Evolutionary conservation across 1,140 invertebrate genomes (phyloP).

Genomic region (Macrobrachium rosenbergii): DNA sequence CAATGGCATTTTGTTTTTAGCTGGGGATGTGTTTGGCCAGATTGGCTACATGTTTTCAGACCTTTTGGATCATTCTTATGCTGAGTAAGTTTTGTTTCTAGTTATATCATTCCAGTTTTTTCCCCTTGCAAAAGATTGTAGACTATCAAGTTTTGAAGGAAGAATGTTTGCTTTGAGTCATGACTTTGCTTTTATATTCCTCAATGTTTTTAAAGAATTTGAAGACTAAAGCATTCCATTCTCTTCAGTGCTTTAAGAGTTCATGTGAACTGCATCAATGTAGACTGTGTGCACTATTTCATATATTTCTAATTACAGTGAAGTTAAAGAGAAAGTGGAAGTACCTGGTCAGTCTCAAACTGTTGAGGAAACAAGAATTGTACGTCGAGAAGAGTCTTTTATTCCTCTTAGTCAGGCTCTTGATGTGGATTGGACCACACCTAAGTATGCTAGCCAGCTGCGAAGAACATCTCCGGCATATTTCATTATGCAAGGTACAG

Average conservation of each 20-base stretch:
- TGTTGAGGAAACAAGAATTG: constrained; percentile 67
- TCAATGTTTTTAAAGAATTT: too few relatives aligned
- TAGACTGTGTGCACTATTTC: neutral
- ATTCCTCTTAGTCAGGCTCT: constrained; percentile 80
- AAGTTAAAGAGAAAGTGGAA: constrained; percentile 56
- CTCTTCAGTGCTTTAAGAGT: too few relatives aligned
- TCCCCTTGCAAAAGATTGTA: too few relatives aligned
- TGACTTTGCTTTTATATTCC: too few relatives aligned
- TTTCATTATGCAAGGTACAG: constrained; percentile 70
- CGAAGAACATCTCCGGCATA: constrained; percentile 71
- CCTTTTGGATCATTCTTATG: constrained; percentile 87
- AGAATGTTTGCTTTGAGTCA: too few relatives aligned
- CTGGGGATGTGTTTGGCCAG: constrained; percentile 93
- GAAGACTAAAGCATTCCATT: too few relatives aligned
- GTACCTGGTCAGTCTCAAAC: constrained; percentile 65
- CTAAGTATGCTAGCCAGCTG: constrained; percentile 70
- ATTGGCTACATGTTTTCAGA: constrained; percentile 94
- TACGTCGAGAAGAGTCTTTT: constrained; percentile 73
- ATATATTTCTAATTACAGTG: constrained; percentile 25
- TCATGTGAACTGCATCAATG: too few relatives aligned
- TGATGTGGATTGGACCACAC: constrained; percentile 76
- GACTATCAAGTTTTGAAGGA: too few relatives aligned
- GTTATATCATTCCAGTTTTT: too few relatives aligned
- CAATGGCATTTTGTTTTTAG: constrained; percentile 86
- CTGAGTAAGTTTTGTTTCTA: constrained; percentile 84